Evolutionary conservation across 2,888 invertebrate species (phyloP).

Genomic region (Nasonia oneida): DNA sequence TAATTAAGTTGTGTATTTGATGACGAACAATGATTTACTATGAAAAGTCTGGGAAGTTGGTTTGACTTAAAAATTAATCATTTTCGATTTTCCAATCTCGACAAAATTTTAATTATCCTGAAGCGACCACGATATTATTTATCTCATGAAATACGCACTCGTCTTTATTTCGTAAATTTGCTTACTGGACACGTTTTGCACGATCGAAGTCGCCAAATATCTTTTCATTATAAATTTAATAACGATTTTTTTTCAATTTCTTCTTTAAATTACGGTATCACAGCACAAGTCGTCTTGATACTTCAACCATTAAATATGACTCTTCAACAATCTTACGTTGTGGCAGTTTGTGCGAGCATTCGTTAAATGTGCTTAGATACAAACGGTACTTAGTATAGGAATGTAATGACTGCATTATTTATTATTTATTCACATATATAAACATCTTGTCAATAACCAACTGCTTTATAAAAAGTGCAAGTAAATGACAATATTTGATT

Average conservation of each 20-base stretch:
- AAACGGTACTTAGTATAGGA: slow-evolving; percentile 61
- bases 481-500: slow-evolving; percentile 59
- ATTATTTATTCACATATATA: slow-evolving; percentile 46
- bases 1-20: background rate
- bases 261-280: slow-evolving; percentile 50
- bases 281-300: slow-evolving; percentile 53
- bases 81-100: background rate
- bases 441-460: slow-evolving; percentile 45
- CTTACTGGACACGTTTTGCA: slow-evolving; percentile 39
- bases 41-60: slow-evolving; percentile 12
- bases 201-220: slow-evolving; percentile 54
- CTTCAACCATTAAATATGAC: slow-evolving; percentile 45
- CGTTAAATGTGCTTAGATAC: slow-evolving; percentile 54
- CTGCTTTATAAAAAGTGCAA: slow-evolving; percentile 53
- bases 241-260: slow-evolving; percentile 48
- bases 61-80: slow-evolving; percentile 22
- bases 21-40: background rate
- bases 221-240: slow-evolving; percentile 27
- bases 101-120: slow-evolving; percentile 12
- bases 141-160: slow-evolving; percentile 51
- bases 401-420: slow-evolving; percentile 57
- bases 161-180: slow-evolving; percentile 30
- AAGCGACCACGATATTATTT: slow-evolving; percentile 36
- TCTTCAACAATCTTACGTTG: slow-evolving; percentile 61
- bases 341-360: slow-evolving; percentile 57